Evolutionary conservation across 2,888 invertebrate genomes (phyloP).

Genomic region (Nomada flava): DNA sequence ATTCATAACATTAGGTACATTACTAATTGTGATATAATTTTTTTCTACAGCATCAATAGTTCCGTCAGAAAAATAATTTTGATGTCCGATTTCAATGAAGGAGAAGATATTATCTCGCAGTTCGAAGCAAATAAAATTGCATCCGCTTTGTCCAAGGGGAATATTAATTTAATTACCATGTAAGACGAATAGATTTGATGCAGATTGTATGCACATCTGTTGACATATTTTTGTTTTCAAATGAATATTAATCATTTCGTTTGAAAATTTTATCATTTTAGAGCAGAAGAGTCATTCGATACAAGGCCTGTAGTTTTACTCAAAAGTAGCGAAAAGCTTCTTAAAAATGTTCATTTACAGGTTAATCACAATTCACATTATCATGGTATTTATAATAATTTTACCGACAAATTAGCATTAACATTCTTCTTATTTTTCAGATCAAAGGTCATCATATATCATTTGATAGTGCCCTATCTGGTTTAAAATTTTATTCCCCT

Average conservation of each 20-base stretch:
- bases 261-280: conserved; percentile 46
- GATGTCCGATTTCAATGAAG: conserved; percentile 73
- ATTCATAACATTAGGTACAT: not conserved
- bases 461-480: conserved; percentile 60
- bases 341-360: conserved; percentile 57
- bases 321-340: conserved; percentile 62
- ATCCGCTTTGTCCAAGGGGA: conserved; percentile 24
- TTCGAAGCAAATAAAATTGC: conserved; percentile 59
- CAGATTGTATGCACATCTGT: not conserved
- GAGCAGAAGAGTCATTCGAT: conserved; percentile 62
- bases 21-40: not conserved
- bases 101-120: conserved; percentile 52
- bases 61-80: conserved; percentile 61
- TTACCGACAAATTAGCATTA: not conserved
- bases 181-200: conserved; percentile 44
- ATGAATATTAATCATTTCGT: not conserved
- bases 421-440: conserved; percentile 52
- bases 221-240: not conserved
- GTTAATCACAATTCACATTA: conserved; percentile 49
- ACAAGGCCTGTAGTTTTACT: conserved; percentile 26
- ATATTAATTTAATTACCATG: conserved; percentile 67
- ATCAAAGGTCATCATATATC: conserved; percentile 55
- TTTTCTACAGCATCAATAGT: conserved; percentile 31
- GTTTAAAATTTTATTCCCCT: conserved; percentile 60
- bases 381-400: not conserved